These are phyloP conservation scores for Iguana delicatissima DNA, from an alignment of 2,797 vertebrate species.

Conservation along the genomic window DNA sequence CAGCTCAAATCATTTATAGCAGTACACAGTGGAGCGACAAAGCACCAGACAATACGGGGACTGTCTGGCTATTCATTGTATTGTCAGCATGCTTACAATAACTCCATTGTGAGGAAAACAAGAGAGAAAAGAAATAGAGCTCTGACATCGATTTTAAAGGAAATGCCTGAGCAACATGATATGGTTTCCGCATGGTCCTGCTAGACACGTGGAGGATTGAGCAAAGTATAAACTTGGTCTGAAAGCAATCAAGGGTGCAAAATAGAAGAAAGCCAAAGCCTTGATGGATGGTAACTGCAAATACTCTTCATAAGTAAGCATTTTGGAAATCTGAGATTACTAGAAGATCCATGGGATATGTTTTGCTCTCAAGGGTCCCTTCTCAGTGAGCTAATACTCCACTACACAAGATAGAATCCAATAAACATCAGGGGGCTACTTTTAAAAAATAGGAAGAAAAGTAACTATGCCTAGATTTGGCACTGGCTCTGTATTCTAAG, in stretches of 20 bases:
- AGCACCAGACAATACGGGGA: conserved; percentile 46
- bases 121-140: conserved; percentile 59
- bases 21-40: conserved; percentile 32
- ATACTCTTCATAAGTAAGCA: neutral
- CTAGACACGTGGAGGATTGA: conserved; percentile 58
- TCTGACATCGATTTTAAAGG: conserved; percentile 57
- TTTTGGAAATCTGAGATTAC: neutral
- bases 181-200: conserved; percentile 59
- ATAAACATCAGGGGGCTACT: neutral
- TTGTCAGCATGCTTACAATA: conserved; percentile 58
- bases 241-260: conserved; percentile 54
- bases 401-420: neutral
- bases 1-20: conserved; percentile 24
- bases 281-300: neutral
- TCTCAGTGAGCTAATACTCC: neutral
- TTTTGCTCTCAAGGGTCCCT: neutral
- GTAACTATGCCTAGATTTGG: neutral
- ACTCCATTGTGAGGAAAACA: conserved; percentile 62
- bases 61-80: conserved; percentile 53
- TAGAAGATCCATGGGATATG: neutral
- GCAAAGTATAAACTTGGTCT: conserved; percentile 61
- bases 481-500: neutral
- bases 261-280: neutral
- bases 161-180: conserved; percentile 41
- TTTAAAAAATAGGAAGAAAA: neutral